Evolutionary conservation across 2,888 invertebrate species (phyloP), one percentile per base, ranked within the genome.

Genomic region (Horisme vitalbata): DNA sequence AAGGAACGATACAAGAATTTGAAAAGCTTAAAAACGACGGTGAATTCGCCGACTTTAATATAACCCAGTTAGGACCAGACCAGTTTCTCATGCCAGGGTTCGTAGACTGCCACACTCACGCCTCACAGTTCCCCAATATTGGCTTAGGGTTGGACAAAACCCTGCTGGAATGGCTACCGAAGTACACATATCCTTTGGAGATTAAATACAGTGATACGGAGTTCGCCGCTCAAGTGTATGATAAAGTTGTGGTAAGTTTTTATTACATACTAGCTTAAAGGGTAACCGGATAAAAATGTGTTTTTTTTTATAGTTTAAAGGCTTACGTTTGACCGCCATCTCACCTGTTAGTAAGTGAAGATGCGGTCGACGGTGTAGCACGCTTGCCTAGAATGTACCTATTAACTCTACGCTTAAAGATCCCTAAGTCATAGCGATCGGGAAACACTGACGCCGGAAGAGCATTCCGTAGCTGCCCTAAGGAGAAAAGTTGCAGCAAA

Each of bases 41-140:
- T n/a, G 62, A 31, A 18, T 76, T 70, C 44, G 60, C 38, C 35
- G 70, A 59, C 26, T 73, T 46, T 51, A 63, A 61, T 45, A 52
- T 79, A 11, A 62, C 73, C 9, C 56, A 66, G 6, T 50, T 88
- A 21, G 51, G 37, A 3, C 43, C 62, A 2, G 76, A 81, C 35
- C 94, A 95, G 78, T 94, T 97, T 68, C 73, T 97, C 9, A 93
- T 96, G 74, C 97, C 97, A 0, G 98, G 97, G 0, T 92, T 98
- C 41, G 91, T 97, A 2, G 97, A 98, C 79, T 94, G 95, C 13
- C 98, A 98, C 71, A 95, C 95, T 6, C 97, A 98, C 85, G 97
- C 96, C 0, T 94, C 96, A 0, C 97, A 98, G 80, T 95, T 95
- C 62, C 95, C 96, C 0, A 97, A 97, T 79, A 88, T 93, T 45